Evolutionary conservation across 2,888 invertebrate genomes (phyloP).

Genomic region (Meandrusa payeni): DNA sequence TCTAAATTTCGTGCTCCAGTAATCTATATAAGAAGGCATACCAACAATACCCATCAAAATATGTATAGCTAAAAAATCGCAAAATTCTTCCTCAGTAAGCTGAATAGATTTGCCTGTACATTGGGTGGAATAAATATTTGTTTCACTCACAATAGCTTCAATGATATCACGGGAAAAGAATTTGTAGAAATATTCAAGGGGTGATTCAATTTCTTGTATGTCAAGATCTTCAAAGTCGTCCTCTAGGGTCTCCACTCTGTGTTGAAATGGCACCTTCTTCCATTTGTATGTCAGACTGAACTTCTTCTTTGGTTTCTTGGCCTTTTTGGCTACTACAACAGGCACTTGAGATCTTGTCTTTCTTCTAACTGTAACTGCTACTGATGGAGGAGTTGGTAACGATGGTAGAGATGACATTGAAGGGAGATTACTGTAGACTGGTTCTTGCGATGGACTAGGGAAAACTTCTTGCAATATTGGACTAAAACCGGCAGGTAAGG

Average conservation of each 20-base stretch:
- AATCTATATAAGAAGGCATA: slow-evolving; percentile 35
- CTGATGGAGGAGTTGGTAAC: background rate
- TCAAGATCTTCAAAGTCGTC: no score
- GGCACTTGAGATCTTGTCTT: background rate
- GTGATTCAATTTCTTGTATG: no score
- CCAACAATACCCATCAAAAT: slow-evolving; percentile 38
- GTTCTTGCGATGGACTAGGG: slow-evolving; percentile 1
- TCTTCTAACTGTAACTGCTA: background rate
- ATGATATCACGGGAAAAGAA: no score
- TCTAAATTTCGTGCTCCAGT: slow-evolving; percentile 30
- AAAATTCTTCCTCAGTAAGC: no score
- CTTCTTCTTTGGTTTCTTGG: background rate
- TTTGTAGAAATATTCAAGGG: background rate
- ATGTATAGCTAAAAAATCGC: slow-evolving; percentile 35
- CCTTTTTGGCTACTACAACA: background rate
- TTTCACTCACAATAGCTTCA: no score
- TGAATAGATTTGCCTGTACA: no score
- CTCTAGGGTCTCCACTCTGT: no score
- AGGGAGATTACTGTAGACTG: background rate
- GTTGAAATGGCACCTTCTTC: no score
- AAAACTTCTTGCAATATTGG: background rate
- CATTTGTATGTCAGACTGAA: background rate
- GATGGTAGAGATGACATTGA: background rate
- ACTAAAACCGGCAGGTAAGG: background rate
- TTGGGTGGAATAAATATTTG: no score